Base-by-base conservation (phyloP, 2,888 invertebrate genomes). In the Mythimna impura region DNA sequence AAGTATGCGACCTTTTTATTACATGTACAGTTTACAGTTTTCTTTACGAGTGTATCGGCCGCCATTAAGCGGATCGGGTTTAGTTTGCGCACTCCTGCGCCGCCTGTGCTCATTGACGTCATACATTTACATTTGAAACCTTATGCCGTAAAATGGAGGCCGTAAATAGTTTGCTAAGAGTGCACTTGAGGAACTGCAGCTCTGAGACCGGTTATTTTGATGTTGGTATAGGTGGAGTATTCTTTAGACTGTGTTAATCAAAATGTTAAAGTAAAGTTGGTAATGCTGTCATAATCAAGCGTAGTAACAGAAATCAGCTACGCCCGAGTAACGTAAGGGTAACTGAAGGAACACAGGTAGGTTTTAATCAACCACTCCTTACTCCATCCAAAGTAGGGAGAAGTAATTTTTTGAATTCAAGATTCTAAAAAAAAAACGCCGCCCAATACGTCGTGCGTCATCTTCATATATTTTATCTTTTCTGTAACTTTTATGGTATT, bases 81-180 rank as follows among this genome's bases (percentile, higher is more conserved):
- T 74, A 82, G 76, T 69, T 72, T 40, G 50, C 64, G 73, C 81
- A 86, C 84, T 86, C 86, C 69, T 84, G 82, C 74, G 75, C 84
- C 52, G 75, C 86, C 67, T 82, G 82, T 71, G 75, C 84, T 34
- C 73, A 87, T 86, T 89, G 89, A 89, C 89, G 89, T 89, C 89
- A 89, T 54, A 69, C 65, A 77, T 78, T 80, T 80, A 76, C 75
- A 76, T 83, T 72, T 71, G 77, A 76, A 86, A 82, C 86, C 80
- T 85, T 85, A 85, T 73, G 61, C 78, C 76, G 81, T 88, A 80
- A 86, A 86, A 79, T 71, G 78, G 60, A 34, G 64, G 82, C 84
- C 76, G 78, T 82, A 88, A 89, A 88, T 89, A 88, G 85, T 86
- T 81, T 30, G 73, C 69, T 74, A 84, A 84, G 86, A 83, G 83